Evolutionary conservation across 1,140 invertebrate species (phyloP), one percentile per base, ranked within the genome.

Genomic region (Ceratoteleas bidentatus): DNA sequence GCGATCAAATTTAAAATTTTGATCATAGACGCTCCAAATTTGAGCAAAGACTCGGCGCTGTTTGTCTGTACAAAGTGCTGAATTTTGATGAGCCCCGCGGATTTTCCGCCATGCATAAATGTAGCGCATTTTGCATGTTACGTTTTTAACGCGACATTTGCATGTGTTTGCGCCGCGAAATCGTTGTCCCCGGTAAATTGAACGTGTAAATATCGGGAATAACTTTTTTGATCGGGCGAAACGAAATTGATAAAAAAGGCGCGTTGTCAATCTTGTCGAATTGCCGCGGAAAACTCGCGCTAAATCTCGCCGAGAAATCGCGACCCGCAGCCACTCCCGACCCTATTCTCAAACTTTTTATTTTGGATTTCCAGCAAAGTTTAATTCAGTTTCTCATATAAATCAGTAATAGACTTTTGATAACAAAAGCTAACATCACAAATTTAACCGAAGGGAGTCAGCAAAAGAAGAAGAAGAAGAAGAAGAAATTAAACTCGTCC

Each of bases 341-440:
- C 32, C 34, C 40, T 66, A 45, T 66, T 73, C 13, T 47, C 16
- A 0, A 16, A 60, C 62, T 68, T 69, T 65, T 76, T 76, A 76
- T 76, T 76, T 77, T 58, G 43, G 65, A 58, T 70, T 58, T 64
- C 49, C 74, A 33, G 58, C 74, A 69, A 77, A 77, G 65, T 77
- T 77, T 77, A 77, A 77, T 70, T 69, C 54, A 70, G 64, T 76
- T 76, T 68, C 73, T 76, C 73, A 61, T 76, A 68, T 68, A 76
- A 76, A 76, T 68, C 73, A 68, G 56, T 76, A 76, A 68, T 76
- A 62, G 64, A 77, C 74, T 77, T 77, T 57, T 69, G 74, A 77
- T 77, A 77, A 77, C 57, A 62, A 77, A 77, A 77, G 38, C 57
- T 60, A 69, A 69, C 52, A 49, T 56, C 62, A 40, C 73, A 61